Conservation (phyloP, 1,140 invertebrate genomes). For the Rhagoletis zephyria region DNA sequence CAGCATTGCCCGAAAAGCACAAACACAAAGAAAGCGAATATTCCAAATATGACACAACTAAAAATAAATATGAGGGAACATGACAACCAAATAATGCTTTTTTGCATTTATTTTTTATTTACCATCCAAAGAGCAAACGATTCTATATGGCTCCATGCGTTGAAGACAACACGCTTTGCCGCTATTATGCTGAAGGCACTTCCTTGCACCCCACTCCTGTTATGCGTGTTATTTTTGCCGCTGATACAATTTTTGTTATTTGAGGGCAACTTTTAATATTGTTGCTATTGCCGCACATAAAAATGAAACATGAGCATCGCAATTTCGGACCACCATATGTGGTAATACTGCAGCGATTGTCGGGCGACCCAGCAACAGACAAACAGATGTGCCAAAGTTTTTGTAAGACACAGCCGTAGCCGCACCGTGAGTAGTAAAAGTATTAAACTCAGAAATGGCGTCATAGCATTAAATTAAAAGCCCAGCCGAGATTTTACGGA, state of each 20-base stretch:
- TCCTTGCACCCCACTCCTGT: background rate
- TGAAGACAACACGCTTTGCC: background rate
- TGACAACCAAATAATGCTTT: background rate
- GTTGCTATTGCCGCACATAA: constrained; percentile 28
- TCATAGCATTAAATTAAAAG: no score
- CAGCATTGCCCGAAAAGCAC: background rate
- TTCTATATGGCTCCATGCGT: background rate
- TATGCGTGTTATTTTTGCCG: constrained; percentile 14
- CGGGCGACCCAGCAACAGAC: background rate
- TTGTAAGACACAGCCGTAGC: background rate
- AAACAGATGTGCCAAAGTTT: background rate
- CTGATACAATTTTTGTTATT: background rate
- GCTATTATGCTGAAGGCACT: background rate
- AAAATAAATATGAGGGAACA: background rate
- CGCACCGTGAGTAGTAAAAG: background rate
- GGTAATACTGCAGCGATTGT: constrained; percentile 8
- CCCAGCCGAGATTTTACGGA: no score
- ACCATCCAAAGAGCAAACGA: background rate
- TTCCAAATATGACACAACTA: constrained; percentile 12
- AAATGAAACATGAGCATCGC: constrained; percentile 36
- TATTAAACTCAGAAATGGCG: background rate
- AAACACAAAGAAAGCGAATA: constrained; percentile 15
- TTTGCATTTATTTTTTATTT: constrained; percentile 7
- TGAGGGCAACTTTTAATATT: constrained; percentile 34
- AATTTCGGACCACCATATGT: constrained; percentile 40